phyloP scores from a whole-genome alignment of 2,888 invertebrate species.

The Aphrophora alni region DNA sequence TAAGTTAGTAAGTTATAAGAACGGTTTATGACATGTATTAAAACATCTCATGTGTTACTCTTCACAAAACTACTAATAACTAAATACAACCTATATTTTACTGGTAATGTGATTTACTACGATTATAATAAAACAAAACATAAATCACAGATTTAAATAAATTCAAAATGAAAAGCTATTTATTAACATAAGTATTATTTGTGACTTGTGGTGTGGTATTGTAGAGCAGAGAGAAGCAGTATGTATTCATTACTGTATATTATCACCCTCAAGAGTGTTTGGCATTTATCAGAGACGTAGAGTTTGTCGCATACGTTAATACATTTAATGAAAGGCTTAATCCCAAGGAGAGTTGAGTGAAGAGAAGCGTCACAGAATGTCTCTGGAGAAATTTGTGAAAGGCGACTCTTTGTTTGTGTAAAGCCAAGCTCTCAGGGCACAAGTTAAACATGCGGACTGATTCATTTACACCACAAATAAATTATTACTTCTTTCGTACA shows the following conservation, averaged over 20 bases:
- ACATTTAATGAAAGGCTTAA: conserved; percentile 33
- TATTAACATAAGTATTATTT: too few species aligned
- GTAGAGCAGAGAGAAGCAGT: neutral
- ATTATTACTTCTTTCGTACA: neutral
- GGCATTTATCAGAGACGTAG: neutral
- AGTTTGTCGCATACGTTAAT: conserved; percentile 29
- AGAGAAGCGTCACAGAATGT: neutral
- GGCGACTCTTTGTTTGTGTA: conserved; percentile 13
- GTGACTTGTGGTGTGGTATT: too few species aligned
- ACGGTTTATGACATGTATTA: too few species aligned
- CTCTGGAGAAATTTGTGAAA: conserved; percentile 24
- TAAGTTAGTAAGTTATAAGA: too few species aligned
- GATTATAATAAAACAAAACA: too few species aligned
- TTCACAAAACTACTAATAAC: too few species aligned
- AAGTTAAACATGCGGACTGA: neutral
- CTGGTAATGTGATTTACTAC: too few species aligned
- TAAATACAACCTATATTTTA: too few species aligned
- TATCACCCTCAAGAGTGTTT: neutral
- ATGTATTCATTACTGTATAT: neutral
- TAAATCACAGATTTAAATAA: too few species aligned
- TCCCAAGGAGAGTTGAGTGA: neutral
- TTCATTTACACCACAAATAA: neutral
- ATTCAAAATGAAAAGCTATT: too few species aligned
- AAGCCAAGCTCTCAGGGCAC: neutral
- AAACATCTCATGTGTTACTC: too few species aligned